Evolutionary conservation across 1,140 invertebrate species (phyloP), one percentile per base, ranked within the genome.

Genomic region (Zaprionus gabonicus): DNA sequence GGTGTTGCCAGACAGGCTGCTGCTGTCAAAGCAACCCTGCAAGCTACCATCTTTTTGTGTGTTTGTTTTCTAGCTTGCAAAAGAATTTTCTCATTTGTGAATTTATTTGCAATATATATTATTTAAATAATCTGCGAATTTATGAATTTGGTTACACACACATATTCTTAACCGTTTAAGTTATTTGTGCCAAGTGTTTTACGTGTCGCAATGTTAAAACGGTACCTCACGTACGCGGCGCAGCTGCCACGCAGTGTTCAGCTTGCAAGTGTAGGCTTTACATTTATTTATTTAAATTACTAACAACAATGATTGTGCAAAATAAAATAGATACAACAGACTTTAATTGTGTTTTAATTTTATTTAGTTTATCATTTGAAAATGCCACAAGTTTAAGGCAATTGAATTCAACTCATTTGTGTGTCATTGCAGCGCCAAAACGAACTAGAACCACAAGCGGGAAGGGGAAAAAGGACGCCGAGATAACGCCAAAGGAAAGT

Each of bases 21-120:
- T 34, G 5, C 56, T 3, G n/a, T 5, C 23, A 41, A 59, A 64
- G 76, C 82, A 80, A 58, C 76, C 31, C 83, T 86, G 80, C 20
- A 15, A 2, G 59, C 49, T 74, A 38, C 72, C 66, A 71, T 87
- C 62, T 63, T 23, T 63, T 58, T 68, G 15, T 41, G 46, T 60
- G 51, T 70, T 41, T 38, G 31, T 76, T 58, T 46, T 46, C 34
- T 71, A 56, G 67, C 44, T 28, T 41, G 67, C 38, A 71, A 36
- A 10, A 56, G 46, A 12, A n/a, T 53, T 68, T 65, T 65, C 31
- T 64, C 34, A 1, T 58, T 72, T 72, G 12, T 41, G 13, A 60
- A 46, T 10, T 62, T 44, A 62, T 10, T 25, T 20, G 58, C 20
- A 55, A 56, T 7, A 17, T 2, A 58, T 34, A 10, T 23, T 34